Evolutionary conservation across 2,888 invertebrate species (phyloP), one percentile per base, ranked within the genome.

Genomic region (Ephialtes manifestator): DNA sequence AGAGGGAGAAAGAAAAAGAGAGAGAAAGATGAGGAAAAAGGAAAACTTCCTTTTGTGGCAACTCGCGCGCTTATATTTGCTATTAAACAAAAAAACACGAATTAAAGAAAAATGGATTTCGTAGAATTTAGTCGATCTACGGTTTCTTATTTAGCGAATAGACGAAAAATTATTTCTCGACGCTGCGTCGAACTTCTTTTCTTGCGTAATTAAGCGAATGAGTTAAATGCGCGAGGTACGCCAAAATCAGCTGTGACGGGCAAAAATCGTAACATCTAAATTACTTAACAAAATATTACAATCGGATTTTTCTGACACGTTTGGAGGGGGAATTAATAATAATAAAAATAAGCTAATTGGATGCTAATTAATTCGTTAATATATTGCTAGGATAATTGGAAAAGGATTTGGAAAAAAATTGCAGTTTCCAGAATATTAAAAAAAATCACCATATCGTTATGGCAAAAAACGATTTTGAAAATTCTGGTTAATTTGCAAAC

Each of bases 81-180:
- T 81, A 78, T 55, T 4, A 8, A 10, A 39, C n/a, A 67, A 82
- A 77, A 88, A 39, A 58, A 31, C 24, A 75, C 5, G 31, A 81
- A 65, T 24, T 55, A 35, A 18, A 20, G 1, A 55, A 20, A 20
- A 53, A 75, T 68, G 53, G 53, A 80, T 79, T 70, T 74, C 51
- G 77, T 76, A 68, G 81, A 58, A 76, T 74, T 72, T 71, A 68
- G 72, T 71, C 75, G 46, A 74, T 84, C 81, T 60, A 81, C 77
- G 72, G 53, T 76, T 81, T 63, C 67, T 77, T 43, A 68, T 60
- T 84, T 60, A 53, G 31, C 48, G 68, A n/a, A 72, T 74, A 48
- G 67, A 77, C 15, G 4, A 72, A 67, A 65, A 71, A 55, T 65
- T 76, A 51, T 65, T 20, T 28, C 13, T 39, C 39, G 18, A 71